These are phyloP conservation scores for Phaenicophaeus curvirostris DNA, from an alignment of 2,797 vertebrate species.

Conservation along the genomic window DNA sequence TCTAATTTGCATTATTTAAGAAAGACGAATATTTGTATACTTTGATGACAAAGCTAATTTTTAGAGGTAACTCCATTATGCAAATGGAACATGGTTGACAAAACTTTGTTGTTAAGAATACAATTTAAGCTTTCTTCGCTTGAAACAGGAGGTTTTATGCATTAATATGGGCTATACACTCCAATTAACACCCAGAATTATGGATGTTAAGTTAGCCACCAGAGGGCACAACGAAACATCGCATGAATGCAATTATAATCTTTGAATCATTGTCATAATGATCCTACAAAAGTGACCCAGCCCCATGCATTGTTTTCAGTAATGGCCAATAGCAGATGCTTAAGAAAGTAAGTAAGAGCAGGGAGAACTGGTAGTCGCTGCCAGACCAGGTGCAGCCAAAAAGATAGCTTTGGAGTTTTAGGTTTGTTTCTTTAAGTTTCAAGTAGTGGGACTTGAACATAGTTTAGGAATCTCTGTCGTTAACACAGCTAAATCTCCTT, in stretches of 20 bases:
- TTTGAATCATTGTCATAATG: rapidly evolving
- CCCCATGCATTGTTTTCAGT: not conserved
- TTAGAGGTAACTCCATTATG: not conserved
- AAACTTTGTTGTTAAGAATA: not conserved
- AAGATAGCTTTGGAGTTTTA: not conserved
- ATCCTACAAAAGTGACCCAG: not conserved
- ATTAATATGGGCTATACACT: not conserved
- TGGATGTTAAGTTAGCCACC: not conserved
- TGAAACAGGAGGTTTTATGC: not conserved
- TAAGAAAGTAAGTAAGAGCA: not conserved
- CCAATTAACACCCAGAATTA: not conserved
- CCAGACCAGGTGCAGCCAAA: not conserved
- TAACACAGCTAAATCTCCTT: not conserved
- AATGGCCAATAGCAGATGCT: not conserved
- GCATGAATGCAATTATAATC: not conserved
- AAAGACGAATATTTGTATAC: not conserved
- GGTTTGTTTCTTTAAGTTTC: not conserved
- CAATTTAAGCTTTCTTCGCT: not conserved
- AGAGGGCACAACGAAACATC: conserved; percentile 44
- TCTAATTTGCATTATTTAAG: not conserved
- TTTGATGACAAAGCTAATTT: not conserved
- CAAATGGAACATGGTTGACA: not conserved
- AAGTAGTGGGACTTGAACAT: not conserved
- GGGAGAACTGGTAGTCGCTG: not conserved
- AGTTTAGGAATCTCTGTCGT: not conserved